Base-by-base conservation (phyloP, 2,113 vertebrate species). In the Sebastes schlegelii region DNA sequence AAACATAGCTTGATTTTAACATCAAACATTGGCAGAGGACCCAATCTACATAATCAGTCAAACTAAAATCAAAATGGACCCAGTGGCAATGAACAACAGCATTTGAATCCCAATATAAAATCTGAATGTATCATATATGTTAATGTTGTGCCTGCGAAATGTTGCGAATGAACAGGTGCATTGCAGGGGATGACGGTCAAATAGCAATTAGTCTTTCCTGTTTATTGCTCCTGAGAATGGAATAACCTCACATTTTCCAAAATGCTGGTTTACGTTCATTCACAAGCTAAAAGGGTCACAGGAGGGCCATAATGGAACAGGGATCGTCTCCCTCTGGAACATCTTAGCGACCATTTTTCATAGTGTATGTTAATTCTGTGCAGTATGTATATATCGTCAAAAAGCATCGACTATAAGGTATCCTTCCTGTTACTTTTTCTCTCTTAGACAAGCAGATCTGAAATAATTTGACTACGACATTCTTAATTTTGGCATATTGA, bases 41-140 rank as follows among this genome's bases (percentile, higher is more conserved):
- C 26, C 67, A 26, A 74, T 81, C 49, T 74, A 52, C 68, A 74
- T 77, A 70, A 78, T 74, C 63, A 68, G 67, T 86, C 40, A 77
- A 34, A 74, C 57, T 40, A 26, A 60, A 61, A 73, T 21, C 76
- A 40, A 77, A 74, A 83, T 51, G 54, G 49, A 23, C 57, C 49
- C 13, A 73, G 69, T 54, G 48, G 40, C 23, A 52, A 49, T 48
- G 51, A 65, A 66, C 54, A 83, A 60, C 61, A 65, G 49, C 55
- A 48, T 66, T 42, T 80, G 43, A 60, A 80, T 65, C 16, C n/a
- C 4, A n/a, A 51, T 61, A 48, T 23, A 57, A 7, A 64, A 67
- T 49, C 40, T 43, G 48, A 65, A 75, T 71, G 52, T 49, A 14
- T 55, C 45, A 79, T 62, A 48, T 40, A 57, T 82, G 21, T 12